Evolutionary conservation across 2,797 vertebrate genomes (phyloP), one percentile per base, ranked within the genome.

Genomic region (Phrynocephalus forsythii): DNA sequence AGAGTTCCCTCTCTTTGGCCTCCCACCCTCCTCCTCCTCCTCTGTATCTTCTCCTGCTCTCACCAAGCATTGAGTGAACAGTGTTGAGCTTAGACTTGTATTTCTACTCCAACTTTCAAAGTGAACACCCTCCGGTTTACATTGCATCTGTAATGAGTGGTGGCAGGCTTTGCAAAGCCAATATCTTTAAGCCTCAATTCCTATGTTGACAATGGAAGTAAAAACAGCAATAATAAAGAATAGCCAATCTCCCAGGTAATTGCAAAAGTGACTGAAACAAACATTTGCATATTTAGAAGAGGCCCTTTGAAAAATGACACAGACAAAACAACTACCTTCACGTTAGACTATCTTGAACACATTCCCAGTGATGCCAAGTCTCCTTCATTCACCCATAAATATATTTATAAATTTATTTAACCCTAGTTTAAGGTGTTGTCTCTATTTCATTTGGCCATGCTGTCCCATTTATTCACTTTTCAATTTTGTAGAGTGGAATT

Each of bases 401-500:
- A 79, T 71, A 60, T 87, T 87, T 87, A 85, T 75, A 68, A 48
- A 85, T 68, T 85, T 44, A 78, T 69, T 78, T 68, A 77, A 68
- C 52, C 48, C 38, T 68, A 30, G 26, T 85, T 76, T 48, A 84
- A 75, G 52, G 52, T 63, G 52, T 15, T 85, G 75, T 78, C 75
- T 85, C 84, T 77, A 48, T 78, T 78, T 85, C 66, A 63, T 20
- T 75, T 69, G 44, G 16, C 28, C 84, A 69, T 30, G 75, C 75
- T 85, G 44, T 33, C 76, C 67, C 73, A 83, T 87, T 87, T 79
- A 78, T 87, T 69, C 30, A 30, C 8, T 87, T 77, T 87, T 78
- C 81, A 79, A 83, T 87, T 87, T 87, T 71, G 67, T 60, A 76
- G 38, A 44, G 33, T 67, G 22, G 28, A 26, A 50, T 60, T 87